Percentiles rank a stretch among this genome's conserved stretches.
Evolutionary conservation across 2,797 vertebrate genomes (phyloP).

Genomic region (Todus mexicanus): DNA sequence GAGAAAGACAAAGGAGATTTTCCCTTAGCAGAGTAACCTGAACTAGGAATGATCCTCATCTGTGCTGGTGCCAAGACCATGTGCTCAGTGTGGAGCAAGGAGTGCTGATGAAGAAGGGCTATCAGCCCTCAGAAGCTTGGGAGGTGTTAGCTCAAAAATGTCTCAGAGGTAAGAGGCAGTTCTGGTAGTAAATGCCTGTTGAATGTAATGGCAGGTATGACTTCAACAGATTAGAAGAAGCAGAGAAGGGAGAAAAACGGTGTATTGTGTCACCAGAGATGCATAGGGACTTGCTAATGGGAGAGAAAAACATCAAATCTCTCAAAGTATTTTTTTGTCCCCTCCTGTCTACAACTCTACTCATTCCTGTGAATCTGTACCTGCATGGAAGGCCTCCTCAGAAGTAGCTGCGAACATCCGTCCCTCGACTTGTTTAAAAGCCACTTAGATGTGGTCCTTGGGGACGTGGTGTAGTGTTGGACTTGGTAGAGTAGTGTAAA

Average conservation of each 20-base stretch:
- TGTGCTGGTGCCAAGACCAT: neutral
- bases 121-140: neutral
- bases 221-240: neutral
- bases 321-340: neutral
- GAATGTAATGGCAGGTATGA: neutral
- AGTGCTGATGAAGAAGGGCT: neutral
- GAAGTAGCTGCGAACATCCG: neutral
- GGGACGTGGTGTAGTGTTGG: too few relatives aligned
- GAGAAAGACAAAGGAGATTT: neutral
- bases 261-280: neutral
- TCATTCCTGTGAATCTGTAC: neutral
- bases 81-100: neutral
- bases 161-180: neutral
- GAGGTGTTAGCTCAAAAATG: neutral
- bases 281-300: neutral
- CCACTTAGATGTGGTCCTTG: too few relatives aligned
- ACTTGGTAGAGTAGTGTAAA: too few relatives aligned
- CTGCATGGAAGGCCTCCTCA: neutral
- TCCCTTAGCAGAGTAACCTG: neutral
- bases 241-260: neutral
- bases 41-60: neutral
- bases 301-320: neutral
- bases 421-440: too few relatives aligned
- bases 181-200: neutral
- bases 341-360: neutral